These are phyloP conservation scores for Rhinolophus ferrumequinum DNA, from an alignment of 2,113 vertebrate genomes.

Conservation along the genomic window DNA sequence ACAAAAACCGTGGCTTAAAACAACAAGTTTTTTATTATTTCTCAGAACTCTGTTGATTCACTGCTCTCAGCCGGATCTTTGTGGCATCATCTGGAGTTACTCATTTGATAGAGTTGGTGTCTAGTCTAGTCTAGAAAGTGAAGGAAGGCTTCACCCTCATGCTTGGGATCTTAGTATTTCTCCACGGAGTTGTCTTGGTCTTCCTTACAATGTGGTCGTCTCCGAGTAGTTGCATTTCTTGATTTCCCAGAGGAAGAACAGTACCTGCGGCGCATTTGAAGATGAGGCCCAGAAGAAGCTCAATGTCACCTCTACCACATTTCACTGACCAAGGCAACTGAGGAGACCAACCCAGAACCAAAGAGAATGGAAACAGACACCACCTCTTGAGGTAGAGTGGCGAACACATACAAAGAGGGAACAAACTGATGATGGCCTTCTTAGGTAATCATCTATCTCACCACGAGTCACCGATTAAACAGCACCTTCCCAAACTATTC, in stretches of 20 bases:
- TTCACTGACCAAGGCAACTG: neutral
- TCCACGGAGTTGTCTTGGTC: neutral
- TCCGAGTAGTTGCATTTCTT: neutral
- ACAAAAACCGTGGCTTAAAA: neutral
- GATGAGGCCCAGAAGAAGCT: neutral
- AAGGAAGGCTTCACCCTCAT: neutral
- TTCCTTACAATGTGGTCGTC: neutral
- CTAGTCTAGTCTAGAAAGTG: neutral
- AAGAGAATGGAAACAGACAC: neutral
- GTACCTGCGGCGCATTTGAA: neutral
- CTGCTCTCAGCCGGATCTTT: neutral
- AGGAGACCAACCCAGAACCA: neutral
- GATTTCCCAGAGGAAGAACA: neutral
- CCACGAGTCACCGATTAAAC: neutral
- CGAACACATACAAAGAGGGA: no score
- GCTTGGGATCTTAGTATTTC: fast-evolving
- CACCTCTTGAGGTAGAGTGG: neutral
- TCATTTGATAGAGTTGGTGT: neutral
- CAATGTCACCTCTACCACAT: neutral
- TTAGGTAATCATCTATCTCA: neutral
- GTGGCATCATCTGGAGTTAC: neutral
- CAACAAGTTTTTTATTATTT: neutral
- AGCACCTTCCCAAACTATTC: neutral
- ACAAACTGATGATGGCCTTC: no score
- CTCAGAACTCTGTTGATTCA: neutral